A percentile compares a stretch with the other conserved stretches of the same genome.
These are phyloP conservation scores for Noctilio leporinus DNA, from an alignment of 2,113 vertebrate species.

Conservation along the genomic window DNA sequence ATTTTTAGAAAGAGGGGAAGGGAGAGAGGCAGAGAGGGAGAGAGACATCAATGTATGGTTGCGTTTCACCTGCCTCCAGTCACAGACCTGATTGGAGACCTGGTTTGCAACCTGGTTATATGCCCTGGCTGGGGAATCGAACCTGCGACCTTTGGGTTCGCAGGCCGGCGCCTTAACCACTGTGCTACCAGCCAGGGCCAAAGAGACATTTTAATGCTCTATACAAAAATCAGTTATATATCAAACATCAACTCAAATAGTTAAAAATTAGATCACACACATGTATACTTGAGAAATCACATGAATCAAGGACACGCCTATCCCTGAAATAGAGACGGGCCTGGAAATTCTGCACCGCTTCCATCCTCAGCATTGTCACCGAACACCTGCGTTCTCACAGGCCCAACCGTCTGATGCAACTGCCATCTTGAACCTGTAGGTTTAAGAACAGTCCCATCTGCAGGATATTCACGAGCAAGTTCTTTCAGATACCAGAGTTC, in stretches of 20 bases:
- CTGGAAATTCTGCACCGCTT: background rate
- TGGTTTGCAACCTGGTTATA: too few relatives aligned
- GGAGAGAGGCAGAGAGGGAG: too few relatives aligned
- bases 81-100: too few relatives aligned
- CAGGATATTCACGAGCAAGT: background rate
- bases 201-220: background rate
- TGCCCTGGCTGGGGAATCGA: too few relatives aligned
- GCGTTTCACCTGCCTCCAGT: too few relatives aligned
- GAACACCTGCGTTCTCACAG: background rate
- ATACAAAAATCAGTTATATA: background rate
- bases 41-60: too few relatives aligned
- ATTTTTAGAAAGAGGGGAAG: too few relatives aligned
- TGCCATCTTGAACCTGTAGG: background rate
- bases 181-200: too few relatives aligned
- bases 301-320: background rate
- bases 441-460: background rate
- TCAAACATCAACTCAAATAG: background rate
- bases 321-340: background rate
- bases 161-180: too few relatives aligned
- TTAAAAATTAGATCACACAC: background rate
- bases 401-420: background rate
- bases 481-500: background rate
- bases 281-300: background rate
- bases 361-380: background rate
- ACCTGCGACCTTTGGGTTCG: too few relatives aligned